A percentile compares a stretch with the other conserved stretches of the same genome.
phyloP scores from a whole-genome alignment of 1,140 invertebrate genomes.

The Ooceraea biroi region DNA sequence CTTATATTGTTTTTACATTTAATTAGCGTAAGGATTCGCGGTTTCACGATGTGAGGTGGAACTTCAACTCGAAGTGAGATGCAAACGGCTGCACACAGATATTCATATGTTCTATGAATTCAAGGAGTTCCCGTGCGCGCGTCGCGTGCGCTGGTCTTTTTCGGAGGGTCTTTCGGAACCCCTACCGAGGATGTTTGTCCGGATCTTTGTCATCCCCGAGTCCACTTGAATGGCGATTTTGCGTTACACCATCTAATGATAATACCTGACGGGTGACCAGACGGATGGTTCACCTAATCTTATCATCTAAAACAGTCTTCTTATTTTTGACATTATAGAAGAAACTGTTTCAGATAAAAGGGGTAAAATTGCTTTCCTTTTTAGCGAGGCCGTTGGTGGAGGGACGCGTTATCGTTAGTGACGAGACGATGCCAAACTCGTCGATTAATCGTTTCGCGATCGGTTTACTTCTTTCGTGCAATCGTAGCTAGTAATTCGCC shows the following conservation, averaged over 20 bases:
- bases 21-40: slow-evolving; percentile 33
- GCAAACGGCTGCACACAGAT: neutral
- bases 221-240: neutral
- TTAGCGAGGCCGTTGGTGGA: too few species aligned
- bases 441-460: slow-evolving; percentile 30
- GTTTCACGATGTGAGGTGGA: slow-evolving; percentile 4
- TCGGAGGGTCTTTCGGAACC: neutral
- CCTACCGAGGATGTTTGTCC: neutral
- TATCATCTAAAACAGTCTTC: slow-evolving; percentile 35
- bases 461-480: slow-evolving; percentile 30
- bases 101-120: slow-evolving; percentile 31
- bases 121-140: neutral
- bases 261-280: too few species aligned
- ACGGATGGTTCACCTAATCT: slow-evolving; percentile 12
- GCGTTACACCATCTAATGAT: neutral
- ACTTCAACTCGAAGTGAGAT: slow-evolving; percentile 1
- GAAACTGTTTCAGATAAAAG: slow-evolving; percentile 29
- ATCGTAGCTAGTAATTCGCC: slow-evolving; percentile 41
- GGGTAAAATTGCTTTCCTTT: neutral
- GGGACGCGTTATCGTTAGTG: neutral
- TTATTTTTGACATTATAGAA: slow-evolving; percentile 29
- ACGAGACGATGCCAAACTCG: slow-evolving; percentile 19
- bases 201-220: slow-evolving; percentile 8
- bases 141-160: neutral
- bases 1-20: slow-evolving; percentile 54